A percentile compares a stretch with the other conserved stretches of the same genome.
Conservation (phyloP, 2,888 invertebrate genomes). For the Blomia tropicalis region DNA sequence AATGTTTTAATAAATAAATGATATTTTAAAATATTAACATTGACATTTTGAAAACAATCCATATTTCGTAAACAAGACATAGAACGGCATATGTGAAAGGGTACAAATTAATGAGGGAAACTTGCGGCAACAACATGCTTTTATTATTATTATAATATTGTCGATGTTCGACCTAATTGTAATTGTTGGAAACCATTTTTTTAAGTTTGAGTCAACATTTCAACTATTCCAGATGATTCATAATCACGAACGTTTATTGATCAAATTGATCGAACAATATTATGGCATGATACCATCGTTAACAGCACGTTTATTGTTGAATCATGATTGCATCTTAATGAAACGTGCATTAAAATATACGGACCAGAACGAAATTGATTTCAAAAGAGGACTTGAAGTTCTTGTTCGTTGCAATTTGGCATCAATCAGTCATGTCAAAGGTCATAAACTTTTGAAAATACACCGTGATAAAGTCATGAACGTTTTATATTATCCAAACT, state of each 20-base stretch:
- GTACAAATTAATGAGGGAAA: too few relatives aligned
- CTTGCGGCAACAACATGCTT: too few relatives aligned
- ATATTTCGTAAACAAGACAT: too few relatives aligned
- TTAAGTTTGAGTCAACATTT: too few relatives aligned
- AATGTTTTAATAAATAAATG: too few relatives aligned
- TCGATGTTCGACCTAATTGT: too few relatives aligned
- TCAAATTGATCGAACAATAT: constrained; percentile 6
- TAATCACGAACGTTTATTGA: neutral
- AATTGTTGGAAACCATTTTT: too few relatives aligned
- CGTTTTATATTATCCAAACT: neutral
- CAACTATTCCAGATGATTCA: too few relatives aligned
- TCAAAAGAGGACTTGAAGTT: neutral
- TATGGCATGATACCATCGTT: neutral
- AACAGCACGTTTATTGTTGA: neutral
- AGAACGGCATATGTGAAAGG: too few relatives aligned
- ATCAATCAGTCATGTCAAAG: neutral
- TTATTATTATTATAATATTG: too few relatives aligned
- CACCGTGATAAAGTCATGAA: neutral
- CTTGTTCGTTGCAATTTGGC: neutral
- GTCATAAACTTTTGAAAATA: neutral
- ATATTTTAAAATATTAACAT: too few relatives aligned
- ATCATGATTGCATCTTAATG: neutral
- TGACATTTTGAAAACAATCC: too few relatives aligned
- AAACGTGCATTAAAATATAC: neutral
- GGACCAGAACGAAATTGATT: neutral